Evolutionary conservation across 2,797 vertebrate species (phyloP).

Genomic region (Sebastes elongatus): DNA sequence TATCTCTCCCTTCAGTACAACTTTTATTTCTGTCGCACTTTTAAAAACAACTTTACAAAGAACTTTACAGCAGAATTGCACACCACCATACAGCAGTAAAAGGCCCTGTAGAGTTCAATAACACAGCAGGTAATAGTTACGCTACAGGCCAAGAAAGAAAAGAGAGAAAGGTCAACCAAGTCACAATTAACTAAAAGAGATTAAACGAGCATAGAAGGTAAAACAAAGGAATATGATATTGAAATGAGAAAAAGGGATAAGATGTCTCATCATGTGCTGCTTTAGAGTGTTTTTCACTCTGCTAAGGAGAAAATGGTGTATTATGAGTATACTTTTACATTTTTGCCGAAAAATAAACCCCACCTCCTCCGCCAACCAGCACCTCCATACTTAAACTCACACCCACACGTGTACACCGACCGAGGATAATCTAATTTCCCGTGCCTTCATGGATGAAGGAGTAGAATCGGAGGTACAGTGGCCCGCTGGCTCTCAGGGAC

Average conservation of each 20-base stretch:
- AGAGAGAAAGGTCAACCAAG: constrained; percentile 20
- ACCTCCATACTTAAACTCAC: constrained; percentile 8
- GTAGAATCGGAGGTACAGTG: constrained; percentile 43
- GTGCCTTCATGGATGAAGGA: constrained; percentile 55
- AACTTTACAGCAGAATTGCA: not conserved
- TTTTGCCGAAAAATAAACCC: constrained; percentile 10
- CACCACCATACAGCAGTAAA: not conserved
- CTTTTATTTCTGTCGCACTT: not conserved
- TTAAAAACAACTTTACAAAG: not conserved
- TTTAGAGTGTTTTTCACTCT: not conserved
- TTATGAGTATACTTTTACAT: not conserved
- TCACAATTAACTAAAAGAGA: not conserved
- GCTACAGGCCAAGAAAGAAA: not conserved
- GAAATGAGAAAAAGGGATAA: constrained; percentile 10
- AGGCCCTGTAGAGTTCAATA: not conserved
- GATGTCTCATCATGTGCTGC: not conserved
- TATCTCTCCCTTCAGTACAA: not conserved
- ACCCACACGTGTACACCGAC: constrained; percentile 20
- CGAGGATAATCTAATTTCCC: constrained; percentile 53
- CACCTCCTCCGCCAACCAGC: not conserved
- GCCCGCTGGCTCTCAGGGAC: constrained; percentile 43
- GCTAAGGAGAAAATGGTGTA: not conserved
- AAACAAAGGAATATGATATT: not conserved
- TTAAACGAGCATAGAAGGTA: not conserved
- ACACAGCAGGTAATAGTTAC: not conserved